These are phyloP conservation scores for Carlito syrichta DNA, from an alignment of 2,113 vertebrate species.

Conservation along the genomic window DNA sequence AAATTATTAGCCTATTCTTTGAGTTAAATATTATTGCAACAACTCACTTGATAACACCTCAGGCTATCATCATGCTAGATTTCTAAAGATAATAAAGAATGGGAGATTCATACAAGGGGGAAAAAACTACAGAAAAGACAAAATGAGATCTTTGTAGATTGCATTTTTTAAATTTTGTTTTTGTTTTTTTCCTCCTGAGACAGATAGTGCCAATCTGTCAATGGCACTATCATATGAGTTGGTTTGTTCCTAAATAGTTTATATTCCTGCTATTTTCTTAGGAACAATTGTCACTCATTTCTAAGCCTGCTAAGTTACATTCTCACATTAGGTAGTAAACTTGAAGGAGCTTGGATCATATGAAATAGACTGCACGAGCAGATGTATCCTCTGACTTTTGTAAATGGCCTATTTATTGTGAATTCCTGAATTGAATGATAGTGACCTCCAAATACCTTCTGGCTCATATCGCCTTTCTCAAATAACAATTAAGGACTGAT, in stretches of 20 bases:
- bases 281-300: neutral
- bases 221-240: neutral
- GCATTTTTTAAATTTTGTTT: neutral
- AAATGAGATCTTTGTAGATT: neutral
- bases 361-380: neutral
- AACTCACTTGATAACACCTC: neutral
- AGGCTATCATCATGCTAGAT: constrained; percentile 5
- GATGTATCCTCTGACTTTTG: neutral
- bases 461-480: neutral
- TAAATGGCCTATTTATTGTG: neutral
- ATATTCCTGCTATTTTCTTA: neutral
- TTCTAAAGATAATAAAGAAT: neutral
- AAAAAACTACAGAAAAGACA: neutral
- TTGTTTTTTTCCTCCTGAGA: neutral
- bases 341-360: neutral
- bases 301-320: neutral
- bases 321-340: neutral
- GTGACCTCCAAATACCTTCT: neutral
- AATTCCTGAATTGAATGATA: neutral
- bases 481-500: neutral
- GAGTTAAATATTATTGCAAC: constrained; percentile 50
- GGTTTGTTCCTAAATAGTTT: neutral
- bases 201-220: neutral
- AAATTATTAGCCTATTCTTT: constrained; percentile 54
- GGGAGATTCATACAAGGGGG: neutral